phyloP scores from a whole-genome alignment of 2,888 invertebrate genomes.

The Dysmachus trigonus region DNA sequence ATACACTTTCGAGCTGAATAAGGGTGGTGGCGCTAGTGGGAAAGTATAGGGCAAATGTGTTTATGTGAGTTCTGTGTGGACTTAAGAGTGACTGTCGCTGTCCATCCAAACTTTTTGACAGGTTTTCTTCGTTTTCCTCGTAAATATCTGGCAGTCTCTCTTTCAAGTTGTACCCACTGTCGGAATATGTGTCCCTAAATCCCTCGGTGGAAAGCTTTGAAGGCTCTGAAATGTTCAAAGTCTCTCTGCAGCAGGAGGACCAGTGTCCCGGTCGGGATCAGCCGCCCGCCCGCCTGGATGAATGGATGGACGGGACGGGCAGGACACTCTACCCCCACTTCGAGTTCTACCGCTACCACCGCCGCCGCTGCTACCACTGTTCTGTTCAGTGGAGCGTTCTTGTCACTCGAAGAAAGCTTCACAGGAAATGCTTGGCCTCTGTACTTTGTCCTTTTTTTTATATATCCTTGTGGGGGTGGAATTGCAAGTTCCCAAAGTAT shows the following conservation, averaged over 20 bases:
- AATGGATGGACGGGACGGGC: not conserved
- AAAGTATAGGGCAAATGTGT: conserved; percentile 16
- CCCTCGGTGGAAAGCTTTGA: conserved; percentile 26
- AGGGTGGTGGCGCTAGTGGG: not conserved
- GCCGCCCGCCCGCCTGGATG: not conserved
- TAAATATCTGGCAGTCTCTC: conserved; percentile 33
- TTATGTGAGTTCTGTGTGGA: conserved; percentile 9
- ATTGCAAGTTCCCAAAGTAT: not conserved
- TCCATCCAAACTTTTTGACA: conserved; percentile 44
- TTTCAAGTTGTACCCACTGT: conserved; percentile 14
- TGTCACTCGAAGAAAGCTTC: conserved; percentile 12
- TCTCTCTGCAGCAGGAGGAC: not conserved
- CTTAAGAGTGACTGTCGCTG: conserved; percentile 33
- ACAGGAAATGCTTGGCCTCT: conserved; percentile 1
- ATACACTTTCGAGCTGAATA: not conserved
- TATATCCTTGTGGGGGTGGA: not conserved
- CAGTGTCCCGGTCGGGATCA: not conserved
- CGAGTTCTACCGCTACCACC: not conserved
- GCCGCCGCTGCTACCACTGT: not conserved
- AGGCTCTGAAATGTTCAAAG: conserved; percentile 20
- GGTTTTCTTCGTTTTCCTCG: conserved; percentile 36
- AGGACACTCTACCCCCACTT: not conserved
- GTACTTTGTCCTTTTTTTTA: not conserved
- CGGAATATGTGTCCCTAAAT: conserved; percentile 29
- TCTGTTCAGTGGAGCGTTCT: conserved; percentile 10